These are phyloP conservation scores for Heliocidaris erythrogramma DNA, from an alignment of 35 echinoderm and acorn worm species.

Conservation along the genomic window DNA sequence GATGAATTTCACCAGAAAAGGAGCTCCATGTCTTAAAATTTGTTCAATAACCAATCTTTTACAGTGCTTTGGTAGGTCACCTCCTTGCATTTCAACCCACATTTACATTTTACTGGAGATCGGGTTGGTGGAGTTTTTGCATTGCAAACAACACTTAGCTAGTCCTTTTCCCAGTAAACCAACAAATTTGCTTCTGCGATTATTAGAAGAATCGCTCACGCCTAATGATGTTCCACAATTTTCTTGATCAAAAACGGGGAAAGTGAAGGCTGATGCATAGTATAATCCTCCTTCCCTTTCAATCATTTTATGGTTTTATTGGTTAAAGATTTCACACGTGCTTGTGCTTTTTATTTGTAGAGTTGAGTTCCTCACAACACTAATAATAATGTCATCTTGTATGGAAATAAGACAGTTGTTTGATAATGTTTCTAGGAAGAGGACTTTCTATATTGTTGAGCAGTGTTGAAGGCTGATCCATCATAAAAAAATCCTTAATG, in stretches of 20 bases:
- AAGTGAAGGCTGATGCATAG: too few species aligned
- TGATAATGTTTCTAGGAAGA: neutral
- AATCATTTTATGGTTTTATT: neutral
- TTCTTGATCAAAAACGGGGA: too few species aligned
- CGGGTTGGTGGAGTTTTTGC: neutral
- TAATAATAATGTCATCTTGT: neutral
- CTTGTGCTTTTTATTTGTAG: neutral
- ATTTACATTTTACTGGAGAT: neutral
- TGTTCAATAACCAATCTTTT: neutral
- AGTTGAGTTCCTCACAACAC: neutral
- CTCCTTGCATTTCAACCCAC: neutral
- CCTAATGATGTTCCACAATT: too few species aligned
- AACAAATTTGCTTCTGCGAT: neutral
- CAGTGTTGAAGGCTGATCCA: neutral
- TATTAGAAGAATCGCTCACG: too few species aligned
- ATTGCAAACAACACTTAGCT: neutral
- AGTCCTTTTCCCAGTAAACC: neutral
- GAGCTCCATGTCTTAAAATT: neutral
- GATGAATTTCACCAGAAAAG: neutral
- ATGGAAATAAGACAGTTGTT: neutral
- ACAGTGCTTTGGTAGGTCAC: neutral
- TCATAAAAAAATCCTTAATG: neutral
- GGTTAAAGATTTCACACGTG: neutral
- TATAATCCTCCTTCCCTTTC: neutral
- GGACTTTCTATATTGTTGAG: neutral